Base-by-base conservation (phyloP, 2,113 vertebrate genomes). In the Halcyon senegalensis region DNA sequence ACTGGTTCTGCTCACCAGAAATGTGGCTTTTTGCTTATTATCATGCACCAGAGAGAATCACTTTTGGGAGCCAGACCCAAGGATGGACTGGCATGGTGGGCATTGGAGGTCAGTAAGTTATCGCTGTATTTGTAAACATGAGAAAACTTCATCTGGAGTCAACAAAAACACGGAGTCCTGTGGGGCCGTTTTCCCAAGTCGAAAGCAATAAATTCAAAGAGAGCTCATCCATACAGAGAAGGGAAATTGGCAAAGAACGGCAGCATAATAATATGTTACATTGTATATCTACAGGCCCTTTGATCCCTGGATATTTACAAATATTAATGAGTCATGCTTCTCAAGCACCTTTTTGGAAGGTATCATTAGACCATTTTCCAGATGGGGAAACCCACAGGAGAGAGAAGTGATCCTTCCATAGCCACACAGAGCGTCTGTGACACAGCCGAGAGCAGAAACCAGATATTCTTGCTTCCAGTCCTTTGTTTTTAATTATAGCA, bases 401-500 rank as follows among this genome's bases (percentile, higher is more conserved):
- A 94, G 75, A 92, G 86, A 95, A 92, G 50, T 87, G 85, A 94
- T 89, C 74, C 58, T 73, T 84, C 76, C 69, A 88, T 37, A 93
- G 79, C 59, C 75, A 93, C 75, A 85, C 70, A 69, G 59, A 80
- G 94, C 35, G 39, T 94, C 69, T 63, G 50, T 96, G 91, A 88
- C 94, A 92, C 90, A 91, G 87, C 21, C 11, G 7, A 92, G 51
- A 89, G 88, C 63, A 89, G 69, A 96, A 96, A 94, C 93, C 91
- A 94, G 93, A 95, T 96, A 94, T 91, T 94, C 93, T 96, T 90
- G 95, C 72, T 97, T 87, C 59, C 58, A 96, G 80, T 62, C 68
- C 89, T 96, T 95, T 94, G 90, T 80, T 94, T 95, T 93, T 96
- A 95, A 96, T 96, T 97, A 82, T 16, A 73, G 91, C 80, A 97